Evolutionary conservation across 2,888 invertebrate genomes (phyloP).

Genomic region (Alloplasta piceator): DNA sequence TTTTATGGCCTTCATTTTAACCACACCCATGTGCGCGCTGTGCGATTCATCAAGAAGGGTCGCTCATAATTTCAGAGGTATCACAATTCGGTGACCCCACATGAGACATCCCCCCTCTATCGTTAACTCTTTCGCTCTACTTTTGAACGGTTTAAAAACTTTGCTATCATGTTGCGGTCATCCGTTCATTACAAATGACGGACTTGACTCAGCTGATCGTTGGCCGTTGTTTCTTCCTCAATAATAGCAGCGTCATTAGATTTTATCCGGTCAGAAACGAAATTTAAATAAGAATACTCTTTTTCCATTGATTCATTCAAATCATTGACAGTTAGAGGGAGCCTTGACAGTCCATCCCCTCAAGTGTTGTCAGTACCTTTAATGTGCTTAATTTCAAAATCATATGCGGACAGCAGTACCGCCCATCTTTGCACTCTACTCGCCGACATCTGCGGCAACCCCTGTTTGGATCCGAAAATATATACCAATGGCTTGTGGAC

Average conservation of each 20-base stretch:
- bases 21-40: not conserved
- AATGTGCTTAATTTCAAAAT: conserved; percentile 46
- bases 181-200: conserved; percentile 3
- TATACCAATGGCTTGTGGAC: conserved; percentile 54
- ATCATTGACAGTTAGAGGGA: not conserved
- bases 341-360: conserved; percentile 35
- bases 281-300: too few species aligned
- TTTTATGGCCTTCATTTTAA: conserved; percentile 2
- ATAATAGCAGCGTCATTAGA: not conserved
- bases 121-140: conserved; percentile 12
- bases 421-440: conserved; percentile 50
- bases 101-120: conserved; percentile 1
- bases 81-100: not conserved
- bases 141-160: too few species aligned
- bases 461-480: conserved; percentile 33
- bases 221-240: not conserved
- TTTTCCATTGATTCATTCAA: not conserved
- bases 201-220: conserved; percentile 19
- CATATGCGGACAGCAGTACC: conserved; percentile 37
- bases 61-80: not conserved
- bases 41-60: not conserved
- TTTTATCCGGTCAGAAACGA: conserved; percentile 7
- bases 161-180: conserved; percentile 12
- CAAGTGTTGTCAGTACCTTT: conserved; percentile 35
- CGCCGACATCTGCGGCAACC: conserved; percentile 25